Evolutionary conservation across 2,113 vertebrate species (phyloP).

Genomic region (Numenius arquata): DNA sequence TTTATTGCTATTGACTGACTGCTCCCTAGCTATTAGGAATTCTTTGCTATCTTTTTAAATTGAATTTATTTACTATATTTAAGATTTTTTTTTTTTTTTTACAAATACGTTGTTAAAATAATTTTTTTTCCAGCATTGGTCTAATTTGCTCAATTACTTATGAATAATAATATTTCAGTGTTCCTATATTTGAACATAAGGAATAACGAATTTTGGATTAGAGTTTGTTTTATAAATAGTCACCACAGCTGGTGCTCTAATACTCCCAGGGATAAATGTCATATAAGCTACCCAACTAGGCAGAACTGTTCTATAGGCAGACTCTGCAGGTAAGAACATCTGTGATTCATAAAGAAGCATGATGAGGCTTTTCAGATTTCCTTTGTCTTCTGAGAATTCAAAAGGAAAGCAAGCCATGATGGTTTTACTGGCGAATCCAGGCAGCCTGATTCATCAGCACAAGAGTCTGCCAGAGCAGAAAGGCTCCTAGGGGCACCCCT

Average conservation of each 20-base stretch:
- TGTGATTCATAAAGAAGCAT: neutral
- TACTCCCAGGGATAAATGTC: neutral
- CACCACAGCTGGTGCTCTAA: neutral
- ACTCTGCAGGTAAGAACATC: conserved; percentile 10
- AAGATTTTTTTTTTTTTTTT: neutral
- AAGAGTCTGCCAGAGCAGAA: neutral
- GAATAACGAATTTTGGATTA: neutral
- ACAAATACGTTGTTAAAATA: neutral
- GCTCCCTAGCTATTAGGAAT: neutral
- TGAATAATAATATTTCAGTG: neutral
- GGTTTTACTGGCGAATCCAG: neutral
- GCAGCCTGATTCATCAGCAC: neutral
- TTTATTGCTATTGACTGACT: neutral
- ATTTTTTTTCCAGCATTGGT: neutral
- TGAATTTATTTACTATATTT: neutral
- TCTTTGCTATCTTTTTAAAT: neutral
- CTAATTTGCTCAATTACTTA: neutral
- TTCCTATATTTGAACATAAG: neutral
- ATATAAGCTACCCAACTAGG: neutral
- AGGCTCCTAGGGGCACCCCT: rapidly evolving
- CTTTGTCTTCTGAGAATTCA: neutral
- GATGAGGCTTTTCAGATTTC: neutral
- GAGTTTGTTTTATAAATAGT: neutral
- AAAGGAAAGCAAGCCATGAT: neutral
- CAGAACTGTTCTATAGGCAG: neutral